Evolutionary conservation across 2,797 vertebrate species (phyloP).

Genomic region (Ciconia nigra): DNA sequence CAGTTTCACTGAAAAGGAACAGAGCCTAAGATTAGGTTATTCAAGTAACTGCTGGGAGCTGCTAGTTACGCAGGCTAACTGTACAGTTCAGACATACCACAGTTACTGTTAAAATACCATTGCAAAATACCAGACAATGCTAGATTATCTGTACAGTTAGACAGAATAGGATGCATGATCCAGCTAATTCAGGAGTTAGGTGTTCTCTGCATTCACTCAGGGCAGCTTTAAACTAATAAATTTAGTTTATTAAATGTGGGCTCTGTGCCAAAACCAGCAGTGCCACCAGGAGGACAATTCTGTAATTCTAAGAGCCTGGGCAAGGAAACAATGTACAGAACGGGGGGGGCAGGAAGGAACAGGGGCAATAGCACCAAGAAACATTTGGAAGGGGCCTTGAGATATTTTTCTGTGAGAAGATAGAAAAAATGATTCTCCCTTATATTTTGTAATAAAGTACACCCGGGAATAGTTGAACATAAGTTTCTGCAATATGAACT

Average conservation of each 20-base stretch:
- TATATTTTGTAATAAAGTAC: neutral
- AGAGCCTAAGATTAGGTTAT: neutral
- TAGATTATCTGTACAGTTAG: neutral
- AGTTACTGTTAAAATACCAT: neutral
- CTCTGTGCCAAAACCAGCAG: neutral
- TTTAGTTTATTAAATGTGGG: neutral
- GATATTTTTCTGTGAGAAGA: neutral
- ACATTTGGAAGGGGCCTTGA: rapidly evolving
- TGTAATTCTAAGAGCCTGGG: neutral
- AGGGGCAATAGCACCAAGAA: neutral
- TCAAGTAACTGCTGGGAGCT: neutral
- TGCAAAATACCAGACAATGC: neutral
- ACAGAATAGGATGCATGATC: neutral
- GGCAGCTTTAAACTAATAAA: neutral
- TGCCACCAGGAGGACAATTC: neutral
- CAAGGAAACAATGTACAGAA: rapidly evolving
- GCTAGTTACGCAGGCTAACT: neutral
- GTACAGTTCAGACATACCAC: neutral
- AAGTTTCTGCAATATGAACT: neutral
- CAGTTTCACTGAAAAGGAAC: neutral
- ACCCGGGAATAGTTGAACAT: neutral
- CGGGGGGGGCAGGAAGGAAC: neutral
- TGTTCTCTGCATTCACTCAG: neutral
- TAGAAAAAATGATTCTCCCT: neutral
- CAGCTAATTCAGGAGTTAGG: neutral